These are phyloP conservation scores for Caenorhabditis doughertyi DNA, from an alignment of 2,888 invertebrate species.

Conservation along the genomic window DNA sequence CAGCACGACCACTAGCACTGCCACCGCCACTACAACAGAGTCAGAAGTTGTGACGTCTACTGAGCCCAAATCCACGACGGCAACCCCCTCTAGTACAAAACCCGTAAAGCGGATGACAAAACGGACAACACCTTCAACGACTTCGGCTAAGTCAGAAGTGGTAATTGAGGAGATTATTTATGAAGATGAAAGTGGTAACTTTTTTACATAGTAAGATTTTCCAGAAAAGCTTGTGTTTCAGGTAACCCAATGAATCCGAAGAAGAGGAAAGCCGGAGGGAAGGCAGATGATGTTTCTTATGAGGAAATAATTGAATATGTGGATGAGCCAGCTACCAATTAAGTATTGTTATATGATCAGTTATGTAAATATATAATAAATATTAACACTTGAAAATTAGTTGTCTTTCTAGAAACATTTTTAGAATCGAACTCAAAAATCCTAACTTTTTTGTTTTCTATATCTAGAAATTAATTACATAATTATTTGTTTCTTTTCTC, in stretches of 20 bases:
- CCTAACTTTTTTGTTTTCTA: too few relatives aligned
- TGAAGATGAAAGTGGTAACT: slow-evolving; percentile 60
- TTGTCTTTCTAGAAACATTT: too few relatives aligned
- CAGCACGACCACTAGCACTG: slow-evolving; percentile 43
- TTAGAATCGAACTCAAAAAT: too few relatives aligned
- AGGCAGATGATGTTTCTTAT: slow-evolving; percentile 59
- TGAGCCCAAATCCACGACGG: background rate
- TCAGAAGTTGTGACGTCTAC: slow-evolving; percentile 2
- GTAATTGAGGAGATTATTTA: slow-evolving; percentile 58
- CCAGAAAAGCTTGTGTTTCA: too few relatives aligned
- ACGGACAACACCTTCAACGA: slow-evolving; percentile 14
- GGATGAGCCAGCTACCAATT: slow-evolving; percentile 58
- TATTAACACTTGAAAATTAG: too few relatives aligned
- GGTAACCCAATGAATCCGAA: slow-evolving; percentile 54
- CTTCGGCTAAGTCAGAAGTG: slow-evolving; percentile 35
- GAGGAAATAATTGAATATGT: slow-evolving; percentile 67
- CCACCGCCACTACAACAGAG: slow-evolving; percentile 6
- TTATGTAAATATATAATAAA: slow-evolving; percentile 5
- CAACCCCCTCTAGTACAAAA: slow-evolving; percentile 20
- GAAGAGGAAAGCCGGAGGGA: slow-evolving; percentile 50
- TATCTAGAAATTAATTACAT: too few relatives aligned
- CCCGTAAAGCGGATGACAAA: slow-evolving; percentile 26
- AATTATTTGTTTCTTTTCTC: too few relatives aligned
- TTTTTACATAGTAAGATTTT: too few relatives aligned
- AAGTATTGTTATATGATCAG: background rate